Evolutionary conservation across 2,113 vertebrate genomes (phyloP).

Genomic region (Ptyas mucosa): DNA sequence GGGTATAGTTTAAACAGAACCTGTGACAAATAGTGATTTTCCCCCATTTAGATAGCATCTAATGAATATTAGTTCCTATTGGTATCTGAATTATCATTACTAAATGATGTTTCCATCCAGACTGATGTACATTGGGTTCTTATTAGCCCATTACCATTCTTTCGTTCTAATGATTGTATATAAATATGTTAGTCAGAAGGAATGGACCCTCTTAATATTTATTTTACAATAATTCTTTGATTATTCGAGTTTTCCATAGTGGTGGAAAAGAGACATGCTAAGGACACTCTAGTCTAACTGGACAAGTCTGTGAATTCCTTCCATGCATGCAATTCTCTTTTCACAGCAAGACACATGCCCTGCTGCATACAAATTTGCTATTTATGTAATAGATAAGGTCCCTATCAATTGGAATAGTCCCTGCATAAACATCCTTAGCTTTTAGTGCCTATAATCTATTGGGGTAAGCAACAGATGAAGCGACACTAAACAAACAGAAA

Average conservation of each 20-base stretch:
- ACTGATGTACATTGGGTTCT: background rate
- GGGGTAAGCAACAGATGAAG: background rate
- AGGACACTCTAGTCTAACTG: background rate
- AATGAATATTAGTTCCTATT: background rate
- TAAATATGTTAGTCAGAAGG: background rate
- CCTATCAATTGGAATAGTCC: background rate
- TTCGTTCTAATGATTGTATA: background rate
- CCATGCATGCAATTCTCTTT: background rate
- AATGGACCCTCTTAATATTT: too few relatives aligned
- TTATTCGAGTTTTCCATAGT: background rate
- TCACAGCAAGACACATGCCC: background rate
- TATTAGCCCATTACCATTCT: background rate
- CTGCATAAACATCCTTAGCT: background rate
- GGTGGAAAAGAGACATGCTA: background rate
- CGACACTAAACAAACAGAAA: background rate
- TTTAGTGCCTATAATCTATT: background rate
- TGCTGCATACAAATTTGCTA: background rate
- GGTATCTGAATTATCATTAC: background rate
- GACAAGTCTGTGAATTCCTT: background rate
- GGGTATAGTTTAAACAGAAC: background rate
- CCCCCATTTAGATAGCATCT: background rate
- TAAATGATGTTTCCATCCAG: background rate
- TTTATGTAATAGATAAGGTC: background rate
- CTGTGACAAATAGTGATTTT: background rate
- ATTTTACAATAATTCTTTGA: background rate